phyloP scores from a whole-genome alignment of 2,797 vertebrate species.

The Cheirogaleus major region DNA sequence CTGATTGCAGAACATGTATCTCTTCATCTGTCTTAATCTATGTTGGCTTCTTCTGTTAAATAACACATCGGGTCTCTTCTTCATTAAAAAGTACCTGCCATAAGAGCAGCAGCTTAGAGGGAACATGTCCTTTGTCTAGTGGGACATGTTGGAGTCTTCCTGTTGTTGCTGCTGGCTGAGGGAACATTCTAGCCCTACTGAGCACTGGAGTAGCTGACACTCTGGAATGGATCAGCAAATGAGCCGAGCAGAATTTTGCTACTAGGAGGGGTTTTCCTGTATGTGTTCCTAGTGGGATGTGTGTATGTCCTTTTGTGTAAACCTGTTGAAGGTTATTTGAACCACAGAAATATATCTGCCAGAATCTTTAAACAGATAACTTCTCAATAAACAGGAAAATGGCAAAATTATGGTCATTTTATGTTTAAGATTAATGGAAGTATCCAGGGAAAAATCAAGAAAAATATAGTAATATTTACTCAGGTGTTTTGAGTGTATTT shows the following conservation, averaged over 20 bases:
- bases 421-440: slow-evolving; percentile 73
- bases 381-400: slow-evolving; percentile 84
- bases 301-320: slow-evolving; percentile 82
- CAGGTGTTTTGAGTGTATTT: slow-evolving; percentile 16
- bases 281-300: slow-evolving; percentile 83
- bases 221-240: slow-evolving; percentile 44
- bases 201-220: slow-evolving; percentile 13
- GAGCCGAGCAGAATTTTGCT: slow-evolving; percentile 79
- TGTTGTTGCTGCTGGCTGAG: neutral
- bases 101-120: neutral
- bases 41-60: neutral
- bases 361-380: slow-evolving; percentile 78
- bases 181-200: slow-evolving; percentile 1
- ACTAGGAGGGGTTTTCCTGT: slow-evolving; percentile 83
- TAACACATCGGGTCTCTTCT: neutral
- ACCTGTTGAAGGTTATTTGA: neutral
- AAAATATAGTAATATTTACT: slow-evolving; percentile 18
- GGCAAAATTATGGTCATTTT: slow-evolving; percentile 72
- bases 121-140: neutral
- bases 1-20: neutral
- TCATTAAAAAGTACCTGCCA: neutral
- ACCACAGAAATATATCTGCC: slow-evolving; percentile 75
- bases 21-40: neutral
- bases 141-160: neutral
- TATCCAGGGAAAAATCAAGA: slow-evolving; percentile 46